A percentile compares a stretch with the other conserved stretches of the same genome.
Conservation (phyloP, 92 coral and sea anemone genomes). For the Metridium senile region DNA sequence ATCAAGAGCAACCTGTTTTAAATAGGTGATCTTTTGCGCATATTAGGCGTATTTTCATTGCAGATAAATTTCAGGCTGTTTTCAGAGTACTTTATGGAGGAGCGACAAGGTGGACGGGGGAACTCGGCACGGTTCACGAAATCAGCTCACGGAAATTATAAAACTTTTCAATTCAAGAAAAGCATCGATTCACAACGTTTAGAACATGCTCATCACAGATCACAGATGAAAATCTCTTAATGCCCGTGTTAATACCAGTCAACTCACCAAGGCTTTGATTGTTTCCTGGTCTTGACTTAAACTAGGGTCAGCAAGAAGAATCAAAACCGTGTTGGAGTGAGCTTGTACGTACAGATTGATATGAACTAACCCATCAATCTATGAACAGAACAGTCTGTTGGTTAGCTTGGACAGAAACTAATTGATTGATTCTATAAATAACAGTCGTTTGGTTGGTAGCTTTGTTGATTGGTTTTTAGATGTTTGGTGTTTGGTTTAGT, state of each 20-base stretch:
- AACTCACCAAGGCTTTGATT: conserved; percentile 87
- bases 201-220: no score
- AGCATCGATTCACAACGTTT: no score
- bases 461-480: neutral
- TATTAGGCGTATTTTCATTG: no score
- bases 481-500: neutral
- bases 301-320: conserved; percentile 82
- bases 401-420: neutral
- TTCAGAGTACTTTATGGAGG: no score
- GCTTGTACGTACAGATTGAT: conserved; percentile 96
- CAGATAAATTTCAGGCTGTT: no score
- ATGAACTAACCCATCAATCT: conserved; percentile 74
- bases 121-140: no score
- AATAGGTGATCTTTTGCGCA: no score
- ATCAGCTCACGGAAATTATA: no score
- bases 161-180: no score
- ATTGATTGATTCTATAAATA: neutral
- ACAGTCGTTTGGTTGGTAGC: neutral
- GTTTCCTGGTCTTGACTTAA: conserved; percentile 69
- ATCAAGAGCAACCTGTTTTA: no score
- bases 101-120: no score
- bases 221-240: no score
- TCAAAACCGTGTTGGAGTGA: conserved; percentile 90
- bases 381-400: neutral
- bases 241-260: neutral